Evolutionary conservation across 2,113 vertebrate species (phyloP), one percentile per base, ranked within the genome.

Genomic region (Prinia subflava): DNA sequence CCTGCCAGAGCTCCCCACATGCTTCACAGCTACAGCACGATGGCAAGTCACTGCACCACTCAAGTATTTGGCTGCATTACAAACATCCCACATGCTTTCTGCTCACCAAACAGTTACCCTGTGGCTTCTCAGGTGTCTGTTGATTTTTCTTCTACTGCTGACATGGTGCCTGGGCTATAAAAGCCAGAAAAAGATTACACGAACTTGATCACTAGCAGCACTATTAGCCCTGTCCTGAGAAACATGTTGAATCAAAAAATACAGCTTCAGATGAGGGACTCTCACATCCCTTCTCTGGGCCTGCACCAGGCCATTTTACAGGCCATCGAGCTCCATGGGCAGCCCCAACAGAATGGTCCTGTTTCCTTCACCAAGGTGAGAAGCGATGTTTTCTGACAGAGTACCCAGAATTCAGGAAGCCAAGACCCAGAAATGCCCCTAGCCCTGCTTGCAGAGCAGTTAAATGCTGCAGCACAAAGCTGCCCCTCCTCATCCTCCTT

Each of bases 251-350:
- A 62, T 14, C 24, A 60, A 85, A 81, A 60, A 73, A 12, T 0
- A 3, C 28, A 55, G 42, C 69, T 85, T 52, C 65, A 70, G 60
- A 60, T 47, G 16, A 52, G 28, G 22, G 15, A 23, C 13, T 3
- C 1, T 24, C 56, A 56, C 13, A 49, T 41, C 42, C 42, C 52
- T 55, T 42, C 86, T 59, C 55, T 41, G 37, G 27, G 46, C 10
- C 3, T 15, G 49, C 62, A 59, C 46, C 14, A 56, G 65, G 44
- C 25, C 15, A 46, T 55, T 64, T 2, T 31, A 28, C 46, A 57
- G 69, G 46, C 35, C 35, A 64, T 15, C 0, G 0, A 87, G n/a
- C 52, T 50, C 31, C 37, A 10, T 0, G 1, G 46, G 59, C 44
- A 95, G 78, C 35, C 30, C 41, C 68, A 41, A 76, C 27, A 77